phyloP scores from a whole-genome alignment of 1,140 invertebrate species.

The Belonocnema kinseyi region DNA sequence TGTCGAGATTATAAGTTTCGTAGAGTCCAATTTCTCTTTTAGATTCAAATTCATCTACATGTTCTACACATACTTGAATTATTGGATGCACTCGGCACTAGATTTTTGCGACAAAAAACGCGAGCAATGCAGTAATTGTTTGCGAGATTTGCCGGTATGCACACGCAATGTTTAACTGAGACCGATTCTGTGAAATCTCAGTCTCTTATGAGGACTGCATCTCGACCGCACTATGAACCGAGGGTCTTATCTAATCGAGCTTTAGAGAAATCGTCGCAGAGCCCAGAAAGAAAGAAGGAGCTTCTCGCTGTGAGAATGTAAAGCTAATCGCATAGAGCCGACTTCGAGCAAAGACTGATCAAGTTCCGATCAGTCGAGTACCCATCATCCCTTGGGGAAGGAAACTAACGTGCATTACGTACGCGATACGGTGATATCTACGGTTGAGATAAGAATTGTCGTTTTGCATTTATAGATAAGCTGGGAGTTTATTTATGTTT shows the following conservation, averaged over 20 bases:
- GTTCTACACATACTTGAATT: neutral
- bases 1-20: neutral
- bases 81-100: neutral
- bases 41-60: neutral
- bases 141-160: conserved; percentile 47
- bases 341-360: neutral
- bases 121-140: neutral
- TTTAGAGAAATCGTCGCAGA: conserved; percentile 55
- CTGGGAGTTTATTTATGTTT: neutral
- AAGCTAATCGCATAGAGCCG: neutral
- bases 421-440: neutral
- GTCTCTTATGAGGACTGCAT: conserved; percentile 72
- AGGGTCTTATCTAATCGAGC: conserved; percentile 72
- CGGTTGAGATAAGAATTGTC: conserved; percentile 15
- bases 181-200: conserved; percentile 56
- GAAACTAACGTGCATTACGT: neutral
- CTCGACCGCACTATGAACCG: conserved; percentile 73
- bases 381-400: neutral
- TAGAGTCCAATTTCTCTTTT: conserved; percentile 5
- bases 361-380: neutral
- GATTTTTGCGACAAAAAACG: neutral
- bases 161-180: conserved; percentile 67
- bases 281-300: conserved; percentile 56
- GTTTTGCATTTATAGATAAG: neutral
- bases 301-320: conserved; percentile 39